Percentiles rank a stretch among this genome's conserved stretches.
phyloP scores from a whole-genome alignment of 1,140 invertebrate genomes.

The Mamestra configurata region DNA sequence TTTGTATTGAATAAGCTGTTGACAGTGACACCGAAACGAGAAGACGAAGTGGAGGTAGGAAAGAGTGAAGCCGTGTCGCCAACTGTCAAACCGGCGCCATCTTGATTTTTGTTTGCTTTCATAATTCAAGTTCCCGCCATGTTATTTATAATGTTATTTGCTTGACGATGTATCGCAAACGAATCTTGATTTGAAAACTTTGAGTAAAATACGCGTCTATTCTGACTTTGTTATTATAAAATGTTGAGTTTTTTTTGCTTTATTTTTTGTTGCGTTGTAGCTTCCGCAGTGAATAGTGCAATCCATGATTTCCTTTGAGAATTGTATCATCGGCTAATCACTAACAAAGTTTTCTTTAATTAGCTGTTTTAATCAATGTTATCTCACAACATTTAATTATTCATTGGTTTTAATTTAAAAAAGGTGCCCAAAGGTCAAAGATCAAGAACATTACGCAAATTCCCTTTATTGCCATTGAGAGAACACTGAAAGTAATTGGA shows the following conservation, averaged over 20 bases:
- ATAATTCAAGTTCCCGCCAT: neutral
- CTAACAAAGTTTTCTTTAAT: neutral
- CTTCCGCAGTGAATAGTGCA: neutral
- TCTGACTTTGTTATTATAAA: neutral
- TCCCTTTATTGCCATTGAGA: slow-evolving; percentile 16
- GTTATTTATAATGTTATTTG: slow-evolving; percentile 11
- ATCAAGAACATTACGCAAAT: slow-evolving; percentile 22
- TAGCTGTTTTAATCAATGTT: neutral
- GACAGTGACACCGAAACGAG: neutral
- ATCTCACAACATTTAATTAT: neutral
- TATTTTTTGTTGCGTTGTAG: neutral
- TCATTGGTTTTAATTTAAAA: neutral
- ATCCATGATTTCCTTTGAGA: slow-evolving; percentile 5
- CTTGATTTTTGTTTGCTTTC: slow-evolving; percentile 24
- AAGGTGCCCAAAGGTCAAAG: neutral
- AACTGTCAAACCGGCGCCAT: slow-evolving; percentile 30
- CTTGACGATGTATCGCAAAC: neutral
- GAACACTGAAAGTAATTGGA: slow-evolving; percentile 24
- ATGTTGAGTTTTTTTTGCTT: neutral
- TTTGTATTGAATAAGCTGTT: slow-evolving; percentile 17
- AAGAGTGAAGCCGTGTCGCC: neutral
- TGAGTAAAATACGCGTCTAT: neutral
- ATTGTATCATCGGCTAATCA: neutral
- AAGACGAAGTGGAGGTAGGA: neutral
- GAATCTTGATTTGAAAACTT: slow-evolving; percentile 26